A percentile compares a stretch with the other conserved stretches of the same genome.
phyloP scores from a whole-genome alignment of 2,113 vertebrate species.

The Sylvicapra grimmia region DNA sequence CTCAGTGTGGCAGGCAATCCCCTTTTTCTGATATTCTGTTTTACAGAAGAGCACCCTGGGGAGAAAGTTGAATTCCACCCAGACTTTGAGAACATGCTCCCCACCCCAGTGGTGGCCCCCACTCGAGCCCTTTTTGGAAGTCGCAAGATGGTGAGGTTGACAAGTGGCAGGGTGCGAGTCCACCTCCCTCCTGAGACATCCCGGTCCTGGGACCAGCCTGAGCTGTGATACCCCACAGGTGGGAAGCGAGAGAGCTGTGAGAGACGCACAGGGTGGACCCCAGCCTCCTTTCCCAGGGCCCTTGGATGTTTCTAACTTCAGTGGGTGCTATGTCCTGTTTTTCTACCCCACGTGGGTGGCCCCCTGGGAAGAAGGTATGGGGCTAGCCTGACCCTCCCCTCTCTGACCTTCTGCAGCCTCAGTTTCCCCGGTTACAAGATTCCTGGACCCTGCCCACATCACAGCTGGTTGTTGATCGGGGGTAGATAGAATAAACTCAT shows the following conservation, averaged over 20 bases:
- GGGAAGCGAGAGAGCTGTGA: not conserved
- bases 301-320: not conserved
- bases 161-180: not conserved
- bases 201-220: not conserved
- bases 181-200: not conserved
- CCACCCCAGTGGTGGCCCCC: fast-evolving
- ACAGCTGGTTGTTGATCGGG: not conserved
- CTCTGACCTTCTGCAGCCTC: not conserved
- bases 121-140: not conserved
- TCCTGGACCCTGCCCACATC: not conserved
- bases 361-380: not conserved
- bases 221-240: too few relatives aligned
- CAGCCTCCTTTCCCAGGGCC: not conserved
- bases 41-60: fast-evolving
- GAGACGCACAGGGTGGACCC: too few relatives aligned
- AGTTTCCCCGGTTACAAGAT: not conserved
- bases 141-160: not conserved
- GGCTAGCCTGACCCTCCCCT: not conserved
- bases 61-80: too few relatives aligned
- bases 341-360: not conserved
- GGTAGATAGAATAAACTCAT: not conserved
- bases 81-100: not conserved
- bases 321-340: not conserved
- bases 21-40: not conserved
- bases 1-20: fast-evolving